Conservation (phyloP, 2,888 invertebrate genomes). For the Plagodis dolabraria region DNA sequence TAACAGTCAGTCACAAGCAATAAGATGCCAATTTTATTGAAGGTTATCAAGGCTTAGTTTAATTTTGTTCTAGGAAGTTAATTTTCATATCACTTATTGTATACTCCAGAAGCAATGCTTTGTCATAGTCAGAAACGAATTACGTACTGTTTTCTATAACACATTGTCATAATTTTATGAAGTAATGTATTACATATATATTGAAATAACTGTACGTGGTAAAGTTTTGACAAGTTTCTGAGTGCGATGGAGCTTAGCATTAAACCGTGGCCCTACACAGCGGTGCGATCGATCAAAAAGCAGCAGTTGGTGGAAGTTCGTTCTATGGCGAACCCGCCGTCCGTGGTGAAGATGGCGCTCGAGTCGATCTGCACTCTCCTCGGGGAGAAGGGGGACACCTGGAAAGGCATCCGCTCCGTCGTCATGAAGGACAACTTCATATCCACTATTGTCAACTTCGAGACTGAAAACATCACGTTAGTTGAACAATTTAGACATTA, state of each 20-base stretch:
- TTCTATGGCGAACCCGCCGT: constrained; percentile 97
- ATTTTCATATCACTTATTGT: too few relatives aligned
- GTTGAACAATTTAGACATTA: constrained; percentile 70
- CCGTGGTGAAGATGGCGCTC: constrained; percentile 95
- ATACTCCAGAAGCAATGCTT: too few relatives aligned
- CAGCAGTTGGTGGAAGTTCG: constrained; percentile 97
- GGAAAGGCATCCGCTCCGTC: constrained; percentile 96
- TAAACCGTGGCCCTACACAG: constrained; percentile 77
- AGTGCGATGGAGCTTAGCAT: constrained; percentile 45
- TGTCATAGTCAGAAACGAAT: too few relatives aligned
- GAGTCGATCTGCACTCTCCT: constrained; percentile 97
- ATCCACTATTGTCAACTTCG: constrained; percentile 96
- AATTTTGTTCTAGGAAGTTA: too few relatives aligned
- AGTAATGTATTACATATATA: too few relatives aligned
- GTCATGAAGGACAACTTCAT: constrained; percentile 98
- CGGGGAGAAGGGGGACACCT: constrained; percentile 95
- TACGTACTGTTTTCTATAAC: too few relatives aligned
- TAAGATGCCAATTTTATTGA: constrained; percentile 29
- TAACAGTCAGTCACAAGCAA: constrained; percentile 31
- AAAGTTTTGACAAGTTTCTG: constrained; percentile 12
- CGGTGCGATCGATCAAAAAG: constrained; percentile 98
- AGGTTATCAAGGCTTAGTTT: too few relatives aligned
- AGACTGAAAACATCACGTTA: constrained; percentile 96
- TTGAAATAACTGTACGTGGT: background rate
- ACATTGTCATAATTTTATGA: too few relatives aligned